These are phyloP conservation scores for Campoletis raptor DNA, from an alignment of 2,888 invertebrate genomes.

Conservation along the genomic window DNA sequence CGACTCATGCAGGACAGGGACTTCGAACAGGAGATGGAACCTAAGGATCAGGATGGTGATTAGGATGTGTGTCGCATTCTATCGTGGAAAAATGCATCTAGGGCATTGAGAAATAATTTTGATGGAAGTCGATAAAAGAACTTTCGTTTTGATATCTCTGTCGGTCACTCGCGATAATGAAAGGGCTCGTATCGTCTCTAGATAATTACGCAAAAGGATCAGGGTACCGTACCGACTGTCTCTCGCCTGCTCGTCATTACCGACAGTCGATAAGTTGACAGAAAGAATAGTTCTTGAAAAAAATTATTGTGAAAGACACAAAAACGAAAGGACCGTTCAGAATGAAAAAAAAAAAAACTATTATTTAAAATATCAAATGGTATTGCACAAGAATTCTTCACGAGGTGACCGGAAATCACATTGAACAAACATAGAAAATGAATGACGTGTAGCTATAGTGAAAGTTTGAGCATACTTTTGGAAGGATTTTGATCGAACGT, in stretches of 20 bases:
- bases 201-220: conserved; percentile 5
- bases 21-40: neutral
- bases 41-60: neutral
- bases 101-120: neutral
- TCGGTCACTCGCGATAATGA: neutral
- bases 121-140: conserved; percentile 46
- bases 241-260: conserved; percentile 2
- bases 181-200: neutral
- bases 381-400: no score
- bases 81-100: conserved; percentile 15
- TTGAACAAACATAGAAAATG: no score
- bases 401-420: no score
- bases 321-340: neutral
- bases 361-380: neutral
- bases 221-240: conserved; percentile 48
- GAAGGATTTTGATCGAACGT: neutral
- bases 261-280: conserved; percentile 39
- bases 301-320: neutral
- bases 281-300: neutral
- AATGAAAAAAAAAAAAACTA: neutral
- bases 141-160: neutral
- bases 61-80: conserved; percentile 53
- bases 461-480: neutral
- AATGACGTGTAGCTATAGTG: neutral
- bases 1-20: neutral